Conservation (phyloP, 2,797 vertebrate species). For the Hapalemur alaotrensis region DNA sequence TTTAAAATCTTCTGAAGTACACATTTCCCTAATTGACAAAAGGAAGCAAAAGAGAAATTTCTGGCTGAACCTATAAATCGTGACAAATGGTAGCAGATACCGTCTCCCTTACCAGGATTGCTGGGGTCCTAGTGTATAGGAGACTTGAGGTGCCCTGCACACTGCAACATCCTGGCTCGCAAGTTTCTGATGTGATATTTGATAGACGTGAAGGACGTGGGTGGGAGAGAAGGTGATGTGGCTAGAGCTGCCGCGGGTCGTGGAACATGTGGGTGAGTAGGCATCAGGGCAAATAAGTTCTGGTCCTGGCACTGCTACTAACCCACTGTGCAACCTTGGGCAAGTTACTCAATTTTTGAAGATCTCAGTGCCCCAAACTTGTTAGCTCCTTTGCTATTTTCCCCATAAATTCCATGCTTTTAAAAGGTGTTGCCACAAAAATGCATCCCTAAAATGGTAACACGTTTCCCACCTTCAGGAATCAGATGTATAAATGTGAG, state of each 20-base stretch:
- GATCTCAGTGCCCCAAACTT: not conserved
- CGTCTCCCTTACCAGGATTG: not conserved
- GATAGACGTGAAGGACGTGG: not conserved
- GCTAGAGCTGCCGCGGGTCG: fast-evolving
- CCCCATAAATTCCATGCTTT: not conserved
- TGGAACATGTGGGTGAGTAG: fast-evolving
- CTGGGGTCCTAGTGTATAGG: not conserved
- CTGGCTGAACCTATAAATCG: not conserved
- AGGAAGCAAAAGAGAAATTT: not conserved
- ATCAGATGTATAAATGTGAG: not conserved
- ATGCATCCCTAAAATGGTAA: not conserved
- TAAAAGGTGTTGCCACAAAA: not conserved
- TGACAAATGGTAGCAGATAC: not conserved
- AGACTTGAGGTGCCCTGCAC: not conserved
- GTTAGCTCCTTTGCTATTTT: not conserved
- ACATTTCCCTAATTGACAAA: not conserved
- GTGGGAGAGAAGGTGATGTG: not conserved
- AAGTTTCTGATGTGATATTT: not conserved
- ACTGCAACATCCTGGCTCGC: not conserved
- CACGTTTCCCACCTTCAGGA: not conserved
- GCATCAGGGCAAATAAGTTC: not conserved
- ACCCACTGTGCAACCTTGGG: not conserved
- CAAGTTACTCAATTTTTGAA: not conserved
- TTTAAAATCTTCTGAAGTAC: not conserved
- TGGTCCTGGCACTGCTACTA: not conserved